phyloP scores from a whole-genome alignment of 2,113 vertebrate genomes.

The Macquaria ambigua region DNA sequence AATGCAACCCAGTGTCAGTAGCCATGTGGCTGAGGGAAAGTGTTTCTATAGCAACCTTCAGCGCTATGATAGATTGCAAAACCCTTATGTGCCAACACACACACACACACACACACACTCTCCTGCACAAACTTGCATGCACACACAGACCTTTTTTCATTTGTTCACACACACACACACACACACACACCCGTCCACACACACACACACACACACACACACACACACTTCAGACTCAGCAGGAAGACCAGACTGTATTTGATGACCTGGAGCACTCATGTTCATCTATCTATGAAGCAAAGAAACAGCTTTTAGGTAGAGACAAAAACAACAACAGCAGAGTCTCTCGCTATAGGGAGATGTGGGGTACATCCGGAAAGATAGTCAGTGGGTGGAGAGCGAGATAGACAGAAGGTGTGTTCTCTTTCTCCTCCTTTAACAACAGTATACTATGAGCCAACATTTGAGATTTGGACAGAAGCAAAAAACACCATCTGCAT shows the following conservation, averaged over 20 bases:
- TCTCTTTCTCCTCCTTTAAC: slow-evolving; percentile 51
- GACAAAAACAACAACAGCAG: slow-evolving; percentile 36
- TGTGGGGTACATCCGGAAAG: not conserved
- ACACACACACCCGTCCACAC: not conserved
- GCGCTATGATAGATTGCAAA: slow-evolving; percentile 50
- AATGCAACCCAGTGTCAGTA: slow-evolving; percentile 39
- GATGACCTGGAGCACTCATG: slow-evolving; percentile 31
- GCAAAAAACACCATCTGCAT: slow-evolving; percentile 63
- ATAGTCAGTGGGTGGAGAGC: slow-evolving; percentile 15
- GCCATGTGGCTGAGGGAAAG: slow-evolving; percentile 32
- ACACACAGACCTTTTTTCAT: not conserved
- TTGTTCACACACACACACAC: slow-evolving; percentile 7
- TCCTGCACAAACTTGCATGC: not conserved
- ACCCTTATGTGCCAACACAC: slow-evolving; percentile 16
- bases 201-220: slow-evolving; percentile 2
- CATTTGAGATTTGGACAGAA: slow-evolving; percentile 58
- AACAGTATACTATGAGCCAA: slow-evolving; percentile 32
- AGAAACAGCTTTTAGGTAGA: slow-evolving; percentile 34
- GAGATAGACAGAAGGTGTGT: slow-evolving; percentile 30
- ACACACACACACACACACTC: slow-evolving; percentile 9
- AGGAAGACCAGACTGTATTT: slow-evolving; percentile 46
- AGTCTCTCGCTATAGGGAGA: slow-evolving; percentile 9
- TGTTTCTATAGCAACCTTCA: slow-evolving; percentile 71
- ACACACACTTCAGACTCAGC: slow-evolving; percentile 36
- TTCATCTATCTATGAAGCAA: slow-evolving; percentile 30